Percentiles rank a stretch among this genome's conserved stretches.
Evolutionary conservation across 1,140 invertebrate species (phyloP).

Genomic region (Melitaea cinxia): DNA sequence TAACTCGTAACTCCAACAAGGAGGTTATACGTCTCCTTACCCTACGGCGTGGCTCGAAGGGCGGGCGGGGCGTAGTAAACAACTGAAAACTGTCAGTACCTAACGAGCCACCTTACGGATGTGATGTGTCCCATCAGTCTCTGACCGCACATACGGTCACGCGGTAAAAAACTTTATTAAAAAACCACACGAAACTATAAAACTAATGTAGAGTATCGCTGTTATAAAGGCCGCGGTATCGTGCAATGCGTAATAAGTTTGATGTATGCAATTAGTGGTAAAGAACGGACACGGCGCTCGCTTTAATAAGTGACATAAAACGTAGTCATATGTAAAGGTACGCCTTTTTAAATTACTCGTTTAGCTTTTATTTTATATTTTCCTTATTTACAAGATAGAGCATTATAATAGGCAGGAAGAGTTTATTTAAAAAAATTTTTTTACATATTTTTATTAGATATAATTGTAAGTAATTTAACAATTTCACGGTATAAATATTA

Average conservation of each 20-base stretch:
- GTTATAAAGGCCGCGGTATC: background rate
- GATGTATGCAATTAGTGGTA: constrained; percentile 23
- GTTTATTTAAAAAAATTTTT: too few species aligned
- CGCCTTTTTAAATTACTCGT: background rate
- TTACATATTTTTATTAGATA: too few species aligned
- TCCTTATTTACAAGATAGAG: background rate
- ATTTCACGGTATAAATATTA: too few species aligned
- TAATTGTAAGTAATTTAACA: too few species aligned
- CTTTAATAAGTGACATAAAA: constrained; percentile 31
- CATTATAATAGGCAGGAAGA: too few species aligned
- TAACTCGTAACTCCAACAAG: constrained; percentile 11
- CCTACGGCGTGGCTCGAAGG: constrained; percentile 36
- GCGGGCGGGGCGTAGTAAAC: constrained; percentile 46
- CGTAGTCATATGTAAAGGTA: constrained; percentile 35
- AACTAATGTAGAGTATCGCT: constrained; percentile 1
- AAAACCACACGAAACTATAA: constrained; percentile 14
- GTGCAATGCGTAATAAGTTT: constrained; percentile 13
- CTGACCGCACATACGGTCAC: constrained; percentile 20
- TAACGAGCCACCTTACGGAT: constrained; percentile 11
- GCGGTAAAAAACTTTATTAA: constrained; percentile 28
- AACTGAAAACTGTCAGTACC: constrained; percentile 42
- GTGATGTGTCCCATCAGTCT: constrained; percentile 29
- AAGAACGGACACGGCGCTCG: constrained; percentile 20
- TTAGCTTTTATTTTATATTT: constrained; percentile 7
- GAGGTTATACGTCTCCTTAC: constrained; percentile 28